Conservation (phyloP, 1,140 invertebrate species). For the Melanaphis sacchari region DNA sequence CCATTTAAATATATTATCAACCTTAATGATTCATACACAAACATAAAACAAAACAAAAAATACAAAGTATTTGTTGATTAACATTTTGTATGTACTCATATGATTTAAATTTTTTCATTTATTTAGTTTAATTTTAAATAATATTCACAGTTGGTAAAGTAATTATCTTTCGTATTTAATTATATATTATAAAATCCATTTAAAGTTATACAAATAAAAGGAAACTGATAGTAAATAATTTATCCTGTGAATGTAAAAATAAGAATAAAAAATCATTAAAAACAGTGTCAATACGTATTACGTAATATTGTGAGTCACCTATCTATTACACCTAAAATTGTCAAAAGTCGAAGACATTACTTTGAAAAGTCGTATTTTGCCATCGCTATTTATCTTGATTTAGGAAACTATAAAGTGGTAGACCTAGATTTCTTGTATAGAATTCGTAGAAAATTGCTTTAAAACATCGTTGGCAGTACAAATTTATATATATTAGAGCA, state of each 20-base stretch:
- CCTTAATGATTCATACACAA: not conserved
- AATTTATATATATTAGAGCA: conserved; percentile 39
- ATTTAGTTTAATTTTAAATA: not conserved
- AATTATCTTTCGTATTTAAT: not conserved
- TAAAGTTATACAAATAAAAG: not conserved
- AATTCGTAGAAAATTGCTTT: conserved; percentile 35
- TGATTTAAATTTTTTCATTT: not conserved
- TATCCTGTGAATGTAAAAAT: not conserved
- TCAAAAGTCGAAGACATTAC: conserved; percentile 43
- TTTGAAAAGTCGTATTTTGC: conserved; percentile 38
- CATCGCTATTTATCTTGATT: conserved; percentile 40
- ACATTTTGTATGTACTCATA: not conserved
- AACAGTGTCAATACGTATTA: not conserved
- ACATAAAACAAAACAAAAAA: not conserved
- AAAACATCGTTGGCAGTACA: not conserved
- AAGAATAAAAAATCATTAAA: conserved; percentile 20
- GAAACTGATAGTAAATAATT: not conserved
- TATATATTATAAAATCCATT: not conserved
- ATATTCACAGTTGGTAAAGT: not conserved
- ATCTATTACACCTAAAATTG: not conserved
- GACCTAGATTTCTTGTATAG: conserved; percentile 35
- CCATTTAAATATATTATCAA: not conserved
- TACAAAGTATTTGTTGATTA: not conserved
- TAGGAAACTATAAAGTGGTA: conserved; percentile 54
- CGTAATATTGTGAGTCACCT: not conserved